phyloP scores from a whole-genome alignment of 2,113 vertebrate species.

The Gambusia affinis region DNA sequence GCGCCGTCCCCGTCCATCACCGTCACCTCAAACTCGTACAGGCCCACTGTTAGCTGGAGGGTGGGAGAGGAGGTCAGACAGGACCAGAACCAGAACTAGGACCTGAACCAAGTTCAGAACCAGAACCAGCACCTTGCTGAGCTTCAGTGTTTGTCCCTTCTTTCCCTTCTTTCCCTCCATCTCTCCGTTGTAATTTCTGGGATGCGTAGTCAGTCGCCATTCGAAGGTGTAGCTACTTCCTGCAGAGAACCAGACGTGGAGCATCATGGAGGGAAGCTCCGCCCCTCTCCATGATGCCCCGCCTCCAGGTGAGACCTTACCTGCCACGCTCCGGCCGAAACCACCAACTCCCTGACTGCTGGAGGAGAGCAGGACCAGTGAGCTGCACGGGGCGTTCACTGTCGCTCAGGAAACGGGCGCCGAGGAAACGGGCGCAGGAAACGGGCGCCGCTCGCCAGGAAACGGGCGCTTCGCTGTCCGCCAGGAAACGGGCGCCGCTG shows the following conservation, averaged over 20 bases:
- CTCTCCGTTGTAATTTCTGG: conserved; percentile 92
- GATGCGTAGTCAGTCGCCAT: conserved; percentile 93
- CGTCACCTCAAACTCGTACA: conserved; percentile 92
- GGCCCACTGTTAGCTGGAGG: conserved; percentile 90
- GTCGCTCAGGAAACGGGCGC: no score
- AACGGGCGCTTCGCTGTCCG: no score
- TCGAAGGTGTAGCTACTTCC: conserved; percentile 88
- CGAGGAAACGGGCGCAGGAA: no score
- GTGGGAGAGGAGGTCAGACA: conserved; percentile 11
- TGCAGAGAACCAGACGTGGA: conserved; percentile 48
- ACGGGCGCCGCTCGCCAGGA: no score
- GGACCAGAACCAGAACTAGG: not conserved
- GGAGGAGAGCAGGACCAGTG: not conserved
- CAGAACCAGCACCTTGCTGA: conserved; percentile 86
- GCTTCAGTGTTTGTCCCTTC: conserved; percentile 85
- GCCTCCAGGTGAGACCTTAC: conserved; percentile 71
- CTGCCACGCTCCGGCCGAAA: conserved; percentile 93
- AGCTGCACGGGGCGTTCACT: not conserved
- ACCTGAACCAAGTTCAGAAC: conserved; percentile 2
- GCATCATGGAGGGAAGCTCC: no score
- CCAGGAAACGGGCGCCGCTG: no score
- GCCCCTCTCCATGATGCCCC: no score
- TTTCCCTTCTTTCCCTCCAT: conserved; percentile 93
- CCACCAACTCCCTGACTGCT: conserved; percentile 87
- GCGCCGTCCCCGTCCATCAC: conserved; percentile 84